These are phyloP conservation scores for Notoglanidium macrostoma DNA, from an alignment of 2,797 vertebrate species.

Conservation along the genomic window DNA sequence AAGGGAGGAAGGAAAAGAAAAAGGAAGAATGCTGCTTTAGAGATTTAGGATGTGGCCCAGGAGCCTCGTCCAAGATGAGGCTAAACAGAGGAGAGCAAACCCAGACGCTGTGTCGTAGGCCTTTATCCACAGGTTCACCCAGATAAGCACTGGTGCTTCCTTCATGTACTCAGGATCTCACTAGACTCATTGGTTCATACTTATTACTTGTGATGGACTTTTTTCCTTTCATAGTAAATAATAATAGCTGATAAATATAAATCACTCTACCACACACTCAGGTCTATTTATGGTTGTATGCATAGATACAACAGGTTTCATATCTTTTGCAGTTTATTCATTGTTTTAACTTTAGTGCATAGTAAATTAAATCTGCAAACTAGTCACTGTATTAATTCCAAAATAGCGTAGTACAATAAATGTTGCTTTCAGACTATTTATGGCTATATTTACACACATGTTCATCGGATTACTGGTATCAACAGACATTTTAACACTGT, in stretches of 20 bases:
- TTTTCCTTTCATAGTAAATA: slow-evolving; percentile 26
- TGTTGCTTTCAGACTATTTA: slow-evolving; percentile 49
- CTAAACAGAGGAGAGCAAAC: slow-evolving; percentile 36
- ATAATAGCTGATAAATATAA: slow-evolving; percentile 39
- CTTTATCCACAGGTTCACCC: slow-evolving; percentile 48
- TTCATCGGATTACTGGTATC: slow-evolving; percentile 27
- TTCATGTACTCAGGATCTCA: slow-evolving; percentile 61
- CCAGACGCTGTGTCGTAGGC: slow-evolving; percentile 45
- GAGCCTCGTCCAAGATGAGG: slow-evolving; percentile 33
- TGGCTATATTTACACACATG: slow-evolving; percentile 33
- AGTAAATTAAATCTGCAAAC: slow-evolving; percentile 37
- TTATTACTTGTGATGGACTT: slow-evolving; percentile 33
- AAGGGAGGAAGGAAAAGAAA: slow-evolving; percentile 28
- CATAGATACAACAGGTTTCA: slow-evolving; percentile 49
- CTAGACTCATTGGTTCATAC: slow-evolving; percentile 47
- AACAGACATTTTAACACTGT: slow-evolving; percentile 30
- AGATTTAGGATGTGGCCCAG: slow-evolving; percentile 22
- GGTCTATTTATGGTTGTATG: slow-evolving; percentile 60
- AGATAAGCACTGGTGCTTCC: slow-evolving; percentile 58
- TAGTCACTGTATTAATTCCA: slow-evolving; percentile 40
- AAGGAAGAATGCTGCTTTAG: slow-evolving; percentile 50
- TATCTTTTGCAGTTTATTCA: slow-evolving; percentile 33
- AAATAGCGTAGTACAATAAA: slow-evolving; percentile 24
- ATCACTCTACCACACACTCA: slow-evolving; percentile 53
- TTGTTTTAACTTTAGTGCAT: slow-evolving; percentile 32